Evolutionary conservation across 2,113 vertebrate species (phyloP).

Genomic region (Bettongia penicillata): DNA sequence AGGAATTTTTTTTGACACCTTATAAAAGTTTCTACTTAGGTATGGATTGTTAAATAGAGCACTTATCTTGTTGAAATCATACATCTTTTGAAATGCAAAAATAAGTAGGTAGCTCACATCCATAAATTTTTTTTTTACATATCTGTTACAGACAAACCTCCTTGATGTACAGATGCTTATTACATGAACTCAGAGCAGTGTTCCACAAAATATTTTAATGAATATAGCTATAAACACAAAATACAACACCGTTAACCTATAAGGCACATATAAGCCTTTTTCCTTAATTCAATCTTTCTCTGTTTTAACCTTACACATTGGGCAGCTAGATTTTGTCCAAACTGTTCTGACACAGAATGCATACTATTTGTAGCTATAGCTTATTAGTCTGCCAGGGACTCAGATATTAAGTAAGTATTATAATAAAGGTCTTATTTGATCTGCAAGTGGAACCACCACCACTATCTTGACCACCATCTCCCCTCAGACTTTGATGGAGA

Average conservation of each 20-base stretch:
- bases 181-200: neutral
- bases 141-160: neutral
- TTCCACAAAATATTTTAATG: neutral
- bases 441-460: neutral
- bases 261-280: neutral
- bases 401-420: neutral
- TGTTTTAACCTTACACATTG: neutral
- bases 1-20: neutral
- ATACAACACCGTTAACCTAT: neutral
- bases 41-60: neutral
- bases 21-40: neutral
- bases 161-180: slow-evolving; percentile 11
- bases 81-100: neutral
- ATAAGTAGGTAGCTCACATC: neutral
- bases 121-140: neutral
- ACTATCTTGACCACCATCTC: neutral
- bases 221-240: neutral
- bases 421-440: neutral
- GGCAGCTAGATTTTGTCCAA: neutral
- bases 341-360: neutral
- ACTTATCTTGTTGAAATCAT: neutral
- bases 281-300: neutral
- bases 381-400: neutral
- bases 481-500: neutral
- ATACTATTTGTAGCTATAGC: neutral